Percentiles rank a stretch among this genome's conserved stretches.
These are phyloP conservation scores for Melospiza georgiana DNA, from an alignment of 2,113 vertebrate species.

Conservation along the genomic window DNA sequence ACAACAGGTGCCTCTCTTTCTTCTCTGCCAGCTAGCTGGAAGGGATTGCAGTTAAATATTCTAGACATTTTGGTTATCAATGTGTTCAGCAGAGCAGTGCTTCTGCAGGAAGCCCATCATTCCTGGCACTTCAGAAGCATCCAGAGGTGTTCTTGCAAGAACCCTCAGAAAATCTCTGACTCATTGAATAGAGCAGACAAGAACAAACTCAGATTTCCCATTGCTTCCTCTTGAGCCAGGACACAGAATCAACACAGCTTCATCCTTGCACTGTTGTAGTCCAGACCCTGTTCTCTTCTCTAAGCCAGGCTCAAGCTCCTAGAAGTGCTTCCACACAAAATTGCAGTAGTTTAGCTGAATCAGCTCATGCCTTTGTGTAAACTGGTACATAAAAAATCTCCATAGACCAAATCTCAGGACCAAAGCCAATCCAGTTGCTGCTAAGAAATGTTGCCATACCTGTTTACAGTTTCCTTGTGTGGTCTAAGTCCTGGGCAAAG, in stretches of 20 bases:
- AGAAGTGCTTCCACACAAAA: neutral
- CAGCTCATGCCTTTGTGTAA: neutral
- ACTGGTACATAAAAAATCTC: neutral
- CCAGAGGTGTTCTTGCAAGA: neutral
- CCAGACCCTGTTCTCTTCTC: neutral
- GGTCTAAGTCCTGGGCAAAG: neutral
- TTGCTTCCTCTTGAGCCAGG: neutral
- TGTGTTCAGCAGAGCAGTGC: no score
- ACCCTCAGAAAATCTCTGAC: neutral
- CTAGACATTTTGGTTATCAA: no score
- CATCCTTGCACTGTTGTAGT: neutral
- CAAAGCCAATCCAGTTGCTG: neutral
- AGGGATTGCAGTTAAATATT: no score
- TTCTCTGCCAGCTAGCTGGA: neutral
- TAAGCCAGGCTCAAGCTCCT: neutral
- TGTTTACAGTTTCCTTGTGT: neutral
- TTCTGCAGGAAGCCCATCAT: no score
- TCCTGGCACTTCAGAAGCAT: no score
- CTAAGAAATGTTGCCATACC: neutral
- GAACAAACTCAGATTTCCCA: neutral
- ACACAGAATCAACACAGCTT: neutral
- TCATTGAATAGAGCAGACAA: neutral
- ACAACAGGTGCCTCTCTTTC: neutral
- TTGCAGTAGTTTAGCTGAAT: neutral
- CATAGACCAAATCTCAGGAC: neutral